A percentile compares a stretch with the other conserved stretches of the same genome.
These are phyloP conservation scores for Argyresthia albistria DNA, from an alignment of 2,888 invertebrate genomes.

Conservation along the genomic window DNA sequence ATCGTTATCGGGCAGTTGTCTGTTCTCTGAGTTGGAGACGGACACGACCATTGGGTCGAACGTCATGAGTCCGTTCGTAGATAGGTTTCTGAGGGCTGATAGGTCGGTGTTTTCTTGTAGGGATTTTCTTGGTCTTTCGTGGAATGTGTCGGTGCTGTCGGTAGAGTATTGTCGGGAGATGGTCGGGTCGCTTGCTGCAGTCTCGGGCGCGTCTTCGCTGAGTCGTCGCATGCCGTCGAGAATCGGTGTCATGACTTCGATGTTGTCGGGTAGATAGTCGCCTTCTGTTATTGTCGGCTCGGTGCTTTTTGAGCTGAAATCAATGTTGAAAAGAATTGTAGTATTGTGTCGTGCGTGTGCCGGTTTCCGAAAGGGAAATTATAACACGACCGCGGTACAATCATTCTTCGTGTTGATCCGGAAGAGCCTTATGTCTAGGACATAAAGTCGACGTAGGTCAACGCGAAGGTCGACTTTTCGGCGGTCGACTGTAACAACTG, in stretches of 20 bases:
- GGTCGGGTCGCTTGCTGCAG: slow-evolving; percentile 16
- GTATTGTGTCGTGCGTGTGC: too few relatives aligned
- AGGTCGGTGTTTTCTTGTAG: slow-evolving; percentile 45
- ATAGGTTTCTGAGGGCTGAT: slow-evolving; percentile 52
- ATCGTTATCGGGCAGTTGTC: slow-evolving; percentile 50
- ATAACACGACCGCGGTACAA: too few relatives aligned
- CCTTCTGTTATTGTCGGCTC: slow-evolving; percentile 51
- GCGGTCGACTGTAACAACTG: too few relatives aligned
- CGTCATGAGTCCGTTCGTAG: slow-evolving; percentile 62
- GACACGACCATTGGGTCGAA: slow-evolving; percentile 63
- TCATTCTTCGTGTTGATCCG: too few relatives aligned
- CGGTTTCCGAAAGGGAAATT: too few relatives aligned
- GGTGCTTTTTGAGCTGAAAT: slow-evolving; percentile 33
- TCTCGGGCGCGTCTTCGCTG: slow-evolving; percentile 25
- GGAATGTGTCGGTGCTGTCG: slow-evolving; percentile 43
- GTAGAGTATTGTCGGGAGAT: slow-evolving; percentile 8
- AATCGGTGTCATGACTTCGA: slow-evolving; percentile 63
- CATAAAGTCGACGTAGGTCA: too few relatives aligned
- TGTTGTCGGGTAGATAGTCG: slow-evolving; percentile 62
- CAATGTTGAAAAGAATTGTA: too few relatives aligned
- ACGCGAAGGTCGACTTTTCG: too few relatives aligned
- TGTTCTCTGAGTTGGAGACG: slow-evolving; percentile 32
- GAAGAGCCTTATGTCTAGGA: too few relatives aligned
- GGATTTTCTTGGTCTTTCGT: slow-evolving; percentile 46
- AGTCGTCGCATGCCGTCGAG: slow-evolving; percentile 55